phyloP scores from a whole-genome alignment of 2,797 vertebrate species.

The Ambastaia sidthimunki region DNA sequence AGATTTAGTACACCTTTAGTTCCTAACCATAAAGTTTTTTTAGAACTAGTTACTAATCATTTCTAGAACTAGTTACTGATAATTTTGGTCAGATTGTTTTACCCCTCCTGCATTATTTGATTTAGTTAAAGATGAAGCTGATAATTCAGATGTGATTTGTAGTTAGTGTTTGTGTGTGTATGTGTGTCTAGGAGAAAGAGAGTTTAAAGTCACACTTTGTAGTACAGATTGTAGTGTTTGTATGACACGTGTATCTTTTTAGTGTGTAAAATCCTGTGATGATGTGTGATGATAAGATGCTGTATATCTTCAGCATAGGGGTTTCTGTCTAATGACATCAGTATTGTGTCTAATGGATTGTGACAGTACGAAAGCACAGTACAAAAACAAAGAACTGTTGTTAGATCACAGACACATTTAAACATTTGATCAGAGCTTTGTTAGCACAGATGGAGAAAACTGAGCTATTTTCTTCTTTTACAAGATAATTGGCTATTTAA shows the following conservation, averaged over 20 bases:
- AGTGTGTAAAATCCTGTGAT: slow-evolving; percentile 46
- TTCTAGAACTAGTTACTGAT: no score
- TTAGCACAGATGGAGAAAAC: slow-evolving; percentile 1
- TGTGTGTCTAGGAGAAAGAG: slow-evolving; percentile 13
- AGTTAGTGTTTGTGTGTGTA: slow-evolving; percentile 59
- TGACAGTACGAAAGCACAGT: slow-evolving; percentile 27
- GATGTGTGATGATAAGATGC: slow-evolving; percentile 19
- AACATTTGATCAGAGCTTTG: neutral
- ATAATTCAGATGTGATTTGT: slow-evolving; percentile 72
- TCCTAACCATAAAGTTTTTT: neutral
- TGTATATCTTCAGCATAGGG: slow-evolving; percentile 19
- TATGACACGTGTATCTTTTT: neutral
- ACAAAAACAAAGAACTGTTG: slow-evolving; percentile 30
- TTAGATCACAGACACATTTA: slow-evolving; percentile 23
- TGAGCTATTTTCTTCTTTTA: neutral
- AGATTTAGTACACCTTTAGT: slow-evolving; percentile 9
- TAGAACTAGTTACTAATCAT: no score
- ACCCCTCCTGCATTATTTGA: slow-evolving; percentile 58
- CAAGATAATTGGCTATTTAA: slow-evolving; percentile 14
- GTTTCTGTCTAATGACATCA: slow-evolving; percentile 5
- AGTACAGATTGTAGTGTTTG: no score
- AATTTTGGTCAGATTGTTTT: slow-evolving; percentile 38
- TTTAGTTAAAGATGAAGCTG: slow-evolving; percentile 73
- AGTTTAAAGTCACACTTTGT: slow-evolving; percentile 11
- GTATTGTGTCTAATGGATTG: slow-evolving; percentile 31